Evolutionary conservation across 2,888 invertebrate genomes (phyloP).

Genomic region (Epinotia bilunana): DNA sequence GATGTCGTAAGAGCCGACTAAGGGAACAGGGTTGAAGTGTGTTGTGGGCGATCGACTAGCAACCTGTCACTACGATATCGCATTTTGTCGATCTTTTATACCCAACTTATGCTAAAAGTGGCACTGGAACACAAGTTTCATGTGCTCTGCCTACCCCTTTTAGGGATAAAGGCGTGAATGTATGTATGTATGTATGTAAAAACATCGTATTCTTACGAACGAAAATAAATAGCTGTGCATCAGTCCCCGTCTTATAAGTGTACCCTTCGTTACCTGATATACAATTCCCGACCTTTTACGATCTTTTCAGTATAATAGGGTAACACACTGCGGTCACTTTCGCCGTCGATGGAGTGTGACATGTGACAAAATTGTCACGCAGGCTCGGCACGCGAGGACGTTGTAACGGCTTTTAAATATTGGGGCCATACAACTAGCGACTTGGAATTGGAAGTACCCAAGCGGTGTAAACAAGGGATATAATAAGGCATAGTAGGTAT

Average conservation of each 20-base stretch:
- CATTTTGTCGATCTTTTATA: too few species aligned
- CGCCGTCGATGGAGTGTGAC: constrained; percentile 23
- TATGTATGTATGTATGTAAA: too few species aligned
- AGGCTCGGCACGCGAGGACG: constrained; percentile 35
- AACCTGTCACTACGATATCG: too few species aligned
- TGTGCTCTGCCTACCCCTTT: too few species aligned
- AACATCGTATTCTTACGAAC: not conserved
- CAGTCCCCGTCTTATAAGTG: constrained; percentile 3
- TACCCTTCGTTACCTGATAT: constrained; percentile 12
- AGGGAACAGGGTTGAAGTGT: too few species aligned
- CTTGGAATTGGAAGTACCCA: not conserved
- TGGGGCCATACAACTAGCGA: constrained; percentile 16
- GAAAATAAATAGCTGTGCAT: not conserved
- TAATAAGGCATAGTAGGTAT: too few species aligned
- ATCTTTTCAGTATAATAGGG: not conserved
- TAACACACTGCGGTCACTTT: constrained; percentile 13
- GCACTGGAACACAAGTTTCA: too few species aligned
- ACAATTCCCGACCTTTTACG: constrained; percentile 9
- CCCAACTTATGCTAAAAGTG: too few species aligned
- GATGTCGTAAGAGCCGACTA: too few species aligned
- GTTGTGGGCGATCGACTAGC: too few species aligned
- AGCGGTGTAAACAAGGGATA: too few species aligned
- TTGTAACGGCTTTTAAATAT: constrained; percentile 39
- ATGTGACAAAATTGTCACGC: constrained; percentile 35
- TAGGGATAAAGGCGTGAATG: too few species aligned